A percentile compares a stretch with the other conserved stretches of the same genome.
Evolutionary conservation across 2,797 vertebrate species (phyloP).

Genomic region (Scyliorhinus canicula): DNA sequence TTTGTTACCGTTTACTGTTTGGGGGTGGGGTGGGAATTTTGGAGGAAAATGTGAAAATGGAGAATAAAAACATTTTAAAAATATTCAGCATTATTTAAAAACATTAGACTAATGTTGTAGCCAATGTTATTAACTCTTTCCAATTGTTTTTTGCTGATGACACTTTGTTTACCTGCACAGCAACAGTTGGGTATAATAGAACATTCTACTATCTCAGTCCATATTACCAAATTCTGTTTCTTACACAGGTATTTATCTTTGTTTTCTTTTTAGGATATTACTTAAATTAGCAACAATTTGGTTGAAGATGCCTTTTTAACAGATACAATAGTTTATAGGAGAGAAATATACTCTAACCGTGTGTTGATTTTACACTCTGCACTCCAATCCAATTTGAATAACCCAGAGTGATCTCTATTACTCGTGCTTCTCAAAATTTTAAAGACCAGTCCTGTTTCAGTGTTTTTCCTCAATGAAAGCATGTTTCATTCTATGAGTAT

Average conservation of each 20-base stretch:
- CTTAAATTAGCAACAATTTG: background rate
- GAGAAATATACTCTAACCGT: no score
- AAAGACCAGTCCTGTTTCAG: background rate
- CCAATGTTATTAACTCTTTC: background rate
- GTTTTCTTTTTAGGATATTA: background rate
- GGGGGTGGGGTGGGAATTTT: no score
- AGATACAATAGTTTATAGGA: no score
- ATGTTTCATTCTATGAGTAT: background rate
- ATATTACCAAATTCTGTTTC: background rate
- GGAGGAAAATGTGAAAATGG: no score
- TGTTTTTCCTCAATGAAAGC: background rate
- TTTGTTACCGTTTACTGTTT: no score
- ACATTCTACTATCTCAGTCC: background rate
- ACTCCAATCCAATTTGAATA: background rate
- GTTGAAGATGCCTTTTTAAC: background rate
- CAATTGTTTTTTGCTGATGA: background rate
- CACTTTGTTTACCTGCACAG: background rate
- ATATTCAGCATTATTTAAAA: no score
- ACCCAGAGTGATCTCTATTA: background rate
- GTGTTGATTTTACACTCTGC: background rate
- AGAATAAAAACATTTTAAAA: no score
- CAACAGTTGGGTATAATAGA: background rate
- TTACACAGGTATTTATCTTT: background rate
- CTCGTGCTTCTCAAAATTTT: background rate
- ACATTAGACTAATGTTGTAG: background rate